Evolutionary conservation across 2,888 invertebrate species (phyloP).

Genomic region (Parnassius orleans): DNA sequence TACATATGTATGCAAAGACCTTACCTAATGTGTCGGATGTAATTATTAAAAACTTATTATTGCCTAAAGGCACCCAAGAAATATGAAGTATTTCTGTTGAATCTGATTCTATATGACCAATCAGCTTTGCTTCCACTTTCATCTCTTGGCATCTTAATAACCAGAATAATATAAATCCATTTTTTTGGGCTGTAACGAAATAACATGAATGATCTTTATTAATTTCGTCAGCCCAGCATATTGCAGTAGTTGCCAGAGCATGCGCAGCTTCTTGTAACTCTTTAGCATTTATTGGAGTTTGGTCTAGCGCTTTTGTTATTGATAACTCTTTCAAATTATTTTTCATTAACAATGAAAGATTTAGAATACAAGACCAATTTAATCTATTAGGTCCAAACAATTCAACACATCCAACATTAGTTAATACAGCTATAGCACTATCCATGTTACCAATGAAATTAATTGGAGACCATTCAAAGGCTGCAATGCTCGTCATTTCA

Average conservation of each 20-base stretch:
- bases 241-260: constrained; percentile 46
- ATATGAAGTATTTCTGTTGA: constrained; percentile 47
- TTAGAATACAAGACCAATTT: constrained; percentile 45
- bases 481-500: constrained; percentile 48
- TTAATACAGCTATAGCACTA: constrained; percentile 53
- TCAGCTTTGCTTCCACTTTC: constrained; percentile 35
- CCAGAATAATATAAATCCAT: constrained; percentile 58
- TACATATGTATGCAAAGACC: constrained; percentile 45
- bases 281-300: constrained; percentile 37
- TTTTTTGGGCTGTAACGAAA: constrained; percentile 64
- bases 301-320: constrained; percentile 25
- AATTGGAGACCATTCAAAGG: constrained; percentile 58
- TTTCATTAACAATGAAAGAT: constrained; percentile 47
- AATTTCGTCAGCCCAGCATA: constrained; percentile 55
- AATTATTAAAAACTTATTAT: constrained; percentile 44
- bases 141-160: constrained; percentile 35
- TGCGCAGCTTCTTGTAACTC: constrained; percentile 48
- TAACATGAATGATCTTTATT: constrained; percentile 47
- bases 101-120: constrained; percentile 38
- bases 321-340: constrained; percentile 32
- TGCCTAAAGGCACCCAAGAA: constrained; percentile 47
- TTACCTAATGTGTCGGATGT: constrained; percentile 52
- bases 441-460: constrained; percentile 43
- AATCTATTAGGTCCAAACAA: constrained; percentile 41
- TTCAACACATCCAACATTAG: constrained; percentile 61